These are phyloP conservation scores for Drosophila takahashii DNA, from an alignment of 1,140 invertebrate species.

Conservation along the genomic window DNA sequence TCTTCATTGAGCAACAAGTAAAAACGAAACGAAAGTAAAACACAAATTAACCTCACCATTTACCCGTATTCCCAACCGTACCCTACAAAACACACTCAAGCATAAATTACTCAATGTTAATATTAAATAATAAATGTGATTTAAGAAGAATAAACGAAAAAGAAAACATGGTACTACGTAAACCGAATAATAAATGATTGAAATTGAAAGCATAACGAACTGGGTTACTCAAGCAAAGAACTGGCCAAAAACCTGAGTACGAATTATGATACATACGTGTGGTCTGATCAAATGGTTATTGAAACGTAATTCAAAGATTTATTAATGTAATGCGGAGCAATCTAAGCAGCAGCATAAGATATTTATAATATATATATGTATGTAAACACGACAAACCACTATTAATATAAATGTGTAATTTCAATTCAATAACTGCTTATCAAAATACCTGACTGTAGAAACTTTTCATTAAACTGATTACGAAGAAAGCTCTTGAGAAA, in stretches of 20 bases:
- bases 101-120: constrained; percentile 82
- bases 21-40: constrained; percentile 22
- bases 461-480: constrained; percentile 69
- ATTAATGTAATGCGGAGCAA: constrained; percentile 68
- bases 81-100: constrained; percentile 60
- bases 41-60: constrained; percentile 47
- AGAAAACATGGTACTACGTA: constrained; percentile 66
- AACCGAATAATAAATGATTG: constrained; percentile 33
- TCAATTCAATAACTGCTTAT: constrained; percentile 80
- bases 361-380: constrained; percentile 39
- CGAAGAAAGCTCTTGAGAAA: constrained; percentile 38
- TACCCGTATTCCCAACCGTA: constrained; percentile 43
- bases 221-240: constrained; percentile 36
- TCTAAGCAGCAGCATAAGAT: constrained; percentile 66
- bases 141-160: constrained; percentile 66
- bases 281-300: constrained; percentile 62
- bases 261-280: constrained; percentile 34
- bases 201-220: constrained; percentile 26
- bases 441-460: constrained; percentile 81
- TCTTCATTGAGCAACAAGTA: constrained; percentile 20
- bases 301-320: constrained; percentile 58
- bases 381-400: constrained; percentile 55
- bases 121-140: constrained; percentile 81
- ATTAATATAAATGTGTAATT: constrained; percentile 71
- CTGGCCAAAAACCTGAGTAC: constrained; percentile 44